A percentile compares a stretch with the other conserved stretches of the same genome.
These are phyloP conservation scores for Ceramica pisi DNA, from an alignment of 2,888 invertebrate genomes.

Conservation along the genomic window DNA sequence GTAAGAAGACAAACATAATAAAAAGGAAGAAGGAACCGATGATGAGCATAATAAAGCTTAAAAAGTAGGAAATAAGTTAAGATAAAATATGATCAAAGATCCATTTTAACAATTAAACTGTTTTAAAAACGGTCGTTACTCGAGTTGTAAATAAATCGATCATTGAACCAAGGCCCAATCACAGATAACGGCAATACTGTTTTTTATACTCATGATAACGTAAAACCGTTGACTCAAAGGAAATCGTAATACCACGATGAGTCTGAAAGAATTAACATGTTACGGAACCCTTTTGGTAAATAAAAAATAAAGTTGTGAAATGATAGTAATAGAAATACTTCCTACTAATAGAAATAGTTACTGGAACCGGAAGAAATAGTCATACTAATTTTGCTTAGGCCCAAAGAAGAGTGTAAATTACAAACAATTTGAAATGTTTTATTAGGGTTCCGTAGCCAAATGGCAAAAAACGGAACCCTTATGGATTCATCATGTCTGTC, in stretches of 20 bases:
- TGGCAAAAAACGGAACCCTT: too few species aligned
- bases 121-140: constrained; percentile 7
- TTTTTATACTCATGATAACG: constrained; percentile 27
- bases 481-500: too few species aligned
- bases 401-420: not conserved
- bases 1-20: not conserved
- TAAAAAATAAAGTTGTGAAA: not conserved
- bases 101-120: not conserved
- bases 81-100: not conserved
- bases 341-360: not conserved
- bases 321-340: not conserved
- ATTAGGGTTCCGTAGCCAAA: too few species aligned
- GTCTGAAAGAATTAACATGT: not conserved
- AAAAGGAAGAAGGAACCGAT: not conserved
- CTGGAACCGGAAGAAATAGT: not conserved
- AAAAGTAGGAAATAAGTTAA: not conserved
- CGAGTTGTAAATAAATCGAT: constrained; percentile 25
- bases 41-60: not conserved
- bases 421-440: too few species aligned
- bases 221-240: constrained; percentile 5
- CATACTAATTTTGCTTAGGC: not conserved
- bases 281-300: not conserved
- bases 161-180: constrained; percentile 34
- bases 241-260: not conserved
- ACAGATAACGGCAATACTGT: constrained; percentile 20